Base-by-base conservation (phyloP, 2,113 vertebrate genomes). In the Cathartes aura region DNA sequence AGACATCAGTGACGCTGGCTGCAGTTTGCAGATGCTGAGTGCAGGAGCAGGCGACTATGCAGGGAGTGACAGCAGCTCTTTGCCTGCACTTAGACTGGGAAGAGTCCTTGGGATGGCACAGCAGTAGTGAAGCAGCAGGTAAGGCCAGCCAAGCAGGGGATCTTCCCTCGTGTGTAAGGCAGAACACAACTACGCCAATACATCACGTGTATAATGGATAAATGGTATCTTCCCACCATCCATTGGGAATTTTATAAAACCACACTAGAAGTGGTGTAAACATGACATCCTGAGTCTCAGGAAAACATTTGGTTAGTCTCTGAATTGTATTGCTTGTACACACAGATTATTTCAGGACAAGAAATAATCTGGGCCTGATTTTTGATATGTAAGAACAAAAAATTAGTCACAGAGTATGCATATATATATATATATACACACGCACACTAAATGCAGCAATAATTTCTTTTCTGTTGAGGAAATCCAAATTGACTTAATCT, bases 201-300 rank as follows among this genome's bases (percentile, higher is more conserved):
- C 8, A 30, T 30, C 22, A 4, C 2, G 0, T 6, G 4, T 11
- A 2, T 14, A 58, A 12, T 8, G 23, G 58, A 60, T 45, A 86
- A 83, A 82, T 20, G 1, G 2, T 71, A 47, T 56, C 26, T 93
- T 81, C 42, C 17, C 12, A 18, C 11, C 26, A 12, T 23, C 40
- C 27, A 5, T 9, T 11, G 17, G 27, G 38, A 73, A 66, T 90
- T 92, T 66, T 62, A 27, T 73, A 66, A 74, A 86, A 55, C 12
- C 14, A n/a, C n/a, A 22, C 14, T 12, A 42, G 45, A 83, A 95
- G 66, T 2, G 2, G 20, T 53, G n/a, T 42, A 84, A 89, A 50
- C 9, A 3, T 42, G 27, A n/a, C 42, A 38, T 45, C 67, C 32
- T 66, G 48, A 87, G 13, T 55, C 17, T 58, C 19, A 55, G 64